Evolutionary conservation across 1,140 invertebrate species (phyloP).

Genomic region (Spodoptera litura): DNA sequence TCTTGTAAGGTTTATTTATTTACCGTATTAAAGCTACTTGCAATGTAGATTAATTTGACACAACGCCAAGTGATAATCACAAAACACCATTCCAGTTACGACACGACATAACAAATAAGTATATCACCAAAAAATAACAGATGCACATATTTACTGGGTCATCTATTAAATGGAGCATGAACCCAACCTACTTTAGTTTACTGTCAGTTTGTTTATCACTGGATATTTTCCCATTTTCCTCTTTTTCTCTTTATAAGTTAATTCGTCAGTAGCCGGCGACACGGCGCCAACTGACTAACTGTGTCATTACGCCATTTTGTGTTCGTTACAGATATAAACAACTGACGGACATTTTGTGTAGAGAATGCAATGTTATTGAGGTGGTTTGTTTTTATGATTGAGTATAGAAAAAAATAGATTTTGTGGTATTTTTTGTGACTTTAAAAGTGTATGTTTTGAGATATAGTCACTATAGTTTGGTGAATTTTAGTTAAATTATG

Average conservation of each 20-base stretch:
- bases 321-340: neutral
- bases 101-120: neutral
- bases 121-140: neutral
- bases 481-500: too few species aligned
- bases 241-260: slow-evolving; percentile 3
- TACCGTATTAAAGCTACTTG: too few species aligned
- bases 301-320: slow-evolving; percentile 15
- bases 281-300: slow-evolving; percentile 2
- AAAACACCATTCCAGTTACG: too few species aligned
- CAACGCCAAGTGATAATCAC: too few species aligned
- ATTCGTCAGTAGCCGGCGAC: neutral
- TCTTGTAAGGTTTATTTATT: too few species aligned
- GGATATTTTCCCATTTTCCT: slow-evolving; percentile 9
- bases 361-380: neutral
- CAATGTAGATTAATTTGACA: too few species aligned
- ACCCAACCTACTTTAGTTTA: slow-evolving; percentile 6
- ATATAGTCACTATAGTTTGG: too few species aligned
- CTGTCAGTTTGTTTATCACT: neutral
- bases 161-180: slow-evolving; percentile 11
- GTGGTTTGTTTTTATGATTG: neutral
- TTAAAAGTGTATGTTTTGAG: too few species aligned
- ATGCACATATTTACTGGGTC: slow-evolving; percentile 22
- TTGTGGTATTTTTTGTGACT: too few species aligned
- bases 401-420: too few species aligned
- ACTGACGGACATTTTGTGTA: neutral